A percentile compares a stretch with the other conserved stretches of the same genome.
These are phyloP conservation scores for Nothura maculosa DNA, from an alignment of 2,797 vertebrate genomes.

Conservation along the genomic window DNA sequence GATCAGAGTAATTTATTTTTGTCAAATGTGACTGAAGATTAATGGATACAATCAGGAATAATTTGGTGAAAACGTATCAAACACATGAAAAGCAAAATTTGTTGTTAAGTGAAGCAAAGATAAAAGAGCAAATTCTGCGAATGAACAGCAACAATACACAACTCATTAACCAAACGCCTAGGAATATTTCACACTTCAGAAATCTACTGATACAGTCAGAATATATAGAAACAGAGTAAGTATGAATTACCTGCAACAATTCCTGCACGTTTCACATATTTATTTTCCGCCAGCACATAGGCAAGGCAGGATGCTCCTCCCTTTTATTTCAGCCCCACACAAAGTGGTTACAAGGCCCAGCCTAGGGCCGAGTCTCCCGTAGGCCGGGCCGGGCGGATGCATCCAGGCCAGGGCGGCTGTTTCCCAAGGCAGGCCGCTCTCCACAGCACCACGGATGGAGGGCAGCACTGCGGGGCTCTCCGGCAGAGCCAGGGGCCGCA, in stretches of 20 bases:
- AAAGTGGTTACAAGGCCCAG: neutral
- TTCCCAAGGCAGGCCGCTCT: neutral
- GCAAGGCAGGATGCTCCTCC: neutral
- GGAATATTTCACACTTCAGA: slow-evolving; percentile 82
- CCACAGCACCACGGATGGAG: neutral
- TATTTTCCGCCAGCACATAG: neutral
- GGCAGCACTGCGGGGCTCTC: neutral
- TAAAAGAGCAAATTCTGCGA: slow-evolving; percentile 83
- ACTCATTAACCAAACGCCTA: slow-evolving; percentile 81
- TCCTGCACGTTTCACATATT: slow-evolving; percentile 49
- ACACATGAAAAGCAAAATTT: slow-evolving; percentile 81
- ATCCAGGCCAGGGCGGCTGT: too few relatives aligned
- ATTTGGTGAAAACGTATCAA: slow-evolving; percentile 80
- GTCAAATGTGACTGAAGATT: slow-evolving; percentile 85
- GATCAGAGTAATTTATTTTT: slow-evolving; percentile 85
- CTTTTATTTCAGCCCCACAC: neutral
- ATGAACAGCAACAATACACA: slow-evolving; percentile 80
- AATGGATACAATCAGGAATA: slow-evolving; percentile 84
- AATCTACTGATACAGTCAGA: slow-evolving; percentile 74
- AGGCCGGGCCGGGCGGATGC: neutral
- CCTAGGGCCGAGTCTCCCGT: neutral
- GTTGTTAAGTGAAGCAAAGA: slow-evolving; percentile 83
- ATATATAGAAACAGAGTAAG: slow-evolving; percentile 54
- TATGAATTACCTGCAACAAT: slow-evolving; percentile 51
- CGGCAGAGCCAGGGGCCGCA: neutral